Conservation (phyloP, 2,797 vertebrate species). For the Squalus acanthias region DNA sequence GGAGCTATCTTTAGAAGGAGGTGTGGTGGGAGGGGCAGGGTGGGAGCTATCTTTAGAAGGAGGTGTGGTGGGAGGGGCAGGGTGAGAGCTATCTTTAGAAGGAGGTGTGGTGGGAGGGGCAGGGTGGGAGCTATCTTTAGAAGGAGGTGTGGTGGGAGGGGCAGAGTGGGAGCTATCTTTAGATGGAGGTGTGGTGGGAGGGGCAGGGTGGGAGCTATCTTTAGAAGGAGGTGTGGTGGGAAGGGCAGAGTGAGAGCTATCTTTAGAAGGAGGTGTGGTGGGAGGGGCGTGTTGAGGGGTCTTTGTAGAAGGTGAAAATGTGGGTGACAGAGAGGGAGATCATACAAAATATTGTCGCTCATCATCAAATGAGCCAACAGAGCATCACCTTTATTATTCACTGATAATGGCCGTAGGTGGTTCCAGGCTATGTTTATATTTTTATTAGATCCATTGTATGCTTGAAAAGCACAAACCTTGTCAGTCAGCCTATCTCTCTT, state of each 20-base stretch:
- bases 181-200: neutral
- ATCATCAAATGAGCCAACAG: too few relatives aligned
- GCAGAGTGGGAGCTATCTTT: too few relatives aligned
- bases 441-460: neutral
- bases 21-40: too few relatives aligned
- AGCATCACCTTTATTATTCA: neutral
- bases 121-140: too few relatives aligned
- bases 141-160: too few relatives aligned
- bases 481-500: neutral
- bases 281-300: neutral
- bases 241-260: neutral
- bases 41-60: too few relatives aligned
- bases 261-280: neutral
- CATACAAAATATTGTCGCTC: neutral
- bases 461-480: neutral
- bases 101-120: too few relatives aligned
- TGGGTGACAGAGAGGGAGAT: neutral
- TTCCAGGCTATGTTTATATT: neutral
- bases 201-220: neutral
- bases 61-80: too few relatives aligned
- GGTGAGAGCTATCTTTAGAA: too few relatives aligned
- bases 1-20: too few relatives aligned
- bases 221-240: neutral
- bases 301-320: neutral
- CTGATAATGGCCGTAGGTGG: neutral